A percentile compares a stretch with the other conserved stretches of the same genome.
These are phyloP conservation scores for Drosophila formosana DNA, from an alignment of 2,888 invertebrate species.

Conservation along the genomic window DNA sequence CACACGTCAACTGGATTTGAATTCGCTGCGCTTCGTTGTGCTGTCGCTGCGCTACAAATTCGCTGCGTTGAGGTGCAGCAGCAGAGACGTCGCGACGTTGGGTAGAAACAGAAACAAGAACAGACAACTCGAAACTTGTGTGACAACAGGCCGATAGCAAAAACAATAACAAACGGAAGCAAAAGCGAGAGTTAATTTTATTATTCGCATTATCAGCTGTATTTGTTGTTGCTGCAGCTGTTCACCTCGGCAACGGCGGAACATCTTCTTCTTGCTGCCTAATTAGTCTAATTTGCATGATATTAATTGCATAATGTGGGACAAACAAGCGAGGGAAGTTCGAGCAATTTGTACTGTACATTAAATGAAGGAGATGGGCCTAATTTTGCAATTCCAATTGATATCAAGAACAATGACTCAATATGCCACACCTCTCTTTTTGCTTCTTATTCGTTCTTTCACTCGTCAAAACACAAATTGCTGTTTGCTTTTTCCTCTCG, in stretches of 20 bases:
- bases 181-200: conserved; percentile 42
- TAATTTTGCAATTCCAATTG: background rate
- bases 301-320: conserved; percentile 35
- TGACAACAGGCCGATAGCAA: conserved; percentile 23
- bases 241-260: conserved; percentile 49
- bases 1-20: conserved; percentile 71
- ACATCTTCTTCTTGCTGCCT: conserved; percentile 14
- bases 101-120: conserved; percentile 19
- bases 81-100: conserved; percentile 20
- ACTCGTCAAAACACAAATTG: conserved; percentile 22
- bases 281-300: conserved; percentile 51
- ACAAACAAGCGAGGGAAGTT: conserved; percentile 35
- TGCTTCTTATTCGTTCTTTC: conserved; percentile 12
- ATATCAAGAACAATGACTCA: conserved; percentile 12
- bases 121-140: conserved; percentile 15
- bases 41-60: conserved; percentile 12
- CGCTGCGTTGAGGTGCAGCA: conserved; percentile 25
- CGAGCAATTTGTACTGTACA: background rate
- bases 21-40: conserved; percentile 38
- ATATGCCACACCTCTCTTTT: conserved; percentile 55
- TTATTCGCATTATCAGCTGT: background rate
- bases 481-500: conserved; percentile 29
- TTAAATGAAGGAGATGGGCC: background rate
- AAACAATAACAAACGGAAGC: conserved; percentile 53
- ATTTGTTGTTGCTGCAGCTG: conserved; percentile 22